phyloP scores from a whole-genome alignment of 2,113 vertebrate genomes.

The Phyllostomus hastatus region DNA sequence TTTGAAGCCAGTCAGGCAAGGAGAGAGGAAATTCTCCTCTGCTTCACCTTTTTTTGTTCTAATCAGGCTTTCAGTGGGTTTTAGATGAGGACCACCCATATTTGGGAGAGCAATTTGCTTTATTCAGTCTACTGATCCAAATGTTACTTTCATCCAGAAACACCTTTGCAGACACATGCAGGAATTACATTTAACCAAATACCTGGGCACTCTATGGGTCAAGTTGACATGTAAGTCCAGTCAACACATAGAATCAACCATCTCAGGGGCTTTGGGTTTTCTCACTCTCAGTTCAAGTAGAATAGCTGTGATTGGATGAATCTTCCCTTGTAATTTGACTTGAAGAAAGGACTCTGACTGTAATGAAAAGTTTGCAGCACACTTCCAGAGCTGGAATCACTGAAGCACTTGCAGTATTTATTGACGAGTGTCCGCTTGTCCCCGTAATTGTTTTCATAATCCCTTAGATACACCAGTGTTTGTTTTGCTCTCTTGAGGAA shows the following conservation, averaged over 20 bases:
- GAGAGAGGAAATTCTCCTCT: neutral
- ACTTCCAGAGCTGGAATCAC: neutral
- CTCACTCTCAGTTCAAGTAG: neutral
- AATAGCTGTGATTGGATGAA: neutral
- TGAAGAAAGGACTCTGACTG: neutral
- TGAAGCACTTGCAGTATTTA: neutral
- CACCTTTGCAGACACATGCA: neutral
- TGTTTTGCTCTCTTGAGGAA: neutral
- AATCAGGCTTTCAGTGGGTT: neutral
- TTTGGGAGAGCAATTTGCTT: neutral
- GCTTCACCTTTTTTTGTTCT: neutral
- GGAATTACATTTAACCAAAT: neutral
- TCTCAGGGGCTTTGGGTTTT: neutral
- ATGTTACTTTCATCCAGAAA: neutral
- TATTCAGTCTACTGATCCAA: neutral
- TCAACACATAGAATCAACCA: neutral
- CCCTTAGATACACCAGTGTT: rapidly evolving
- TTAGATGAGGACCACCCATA: neutral
- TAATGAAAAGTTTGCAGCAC: neutral
- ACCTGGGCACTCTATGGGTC: neutral
- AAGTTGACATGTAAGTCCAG: neutral
- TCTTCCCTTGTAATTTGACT: neutral
- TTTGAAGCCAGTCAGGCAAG: neutral
- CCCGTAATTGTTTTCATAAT: neutral
- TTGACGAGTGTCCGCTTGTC: neutral